These are phyloP conservation scores for Myotis davidii DNA, from an alignment of 2,113 vertebrate species.

Conservation along the genomic window DNA sequence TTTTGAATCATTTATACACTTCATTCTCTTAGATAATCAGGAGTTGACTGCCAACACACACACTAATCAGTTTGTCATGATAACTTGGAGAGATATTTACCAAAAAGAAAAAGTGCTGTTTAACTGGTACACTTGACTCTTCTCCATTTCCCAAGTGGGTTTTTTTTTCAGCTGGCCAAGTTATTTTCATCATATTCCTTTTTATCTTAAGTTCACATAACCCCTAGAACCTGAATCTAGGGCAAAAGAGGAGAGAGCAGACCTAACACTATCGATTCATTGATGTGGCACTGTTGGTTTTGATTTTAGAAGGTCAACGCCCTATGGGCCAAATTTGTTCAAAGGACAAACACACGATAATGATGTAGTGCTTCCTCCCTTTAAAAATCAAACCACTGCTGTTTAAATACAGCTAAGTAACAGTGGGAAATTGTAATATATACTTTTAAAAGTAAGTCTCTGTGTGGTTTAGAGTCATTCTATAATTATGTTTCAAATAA, in stretches of 20 bases:
- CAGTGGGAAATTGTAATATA: slow-evolving; percentile 33
- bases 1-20: neutral
- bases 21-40: slow-evolving; percentile 42
- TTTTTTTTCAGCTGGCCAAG: slow-evolving; percentile 21
- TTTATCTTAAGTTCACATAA: slow-evolving; percentile 73
- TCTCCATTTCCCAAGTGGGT: neutral
- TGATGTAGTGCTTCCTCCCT: neutral
- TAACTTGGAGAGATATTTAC: slow-evolving; percentile 12
- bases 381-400: slow-evolving; percentile 60
- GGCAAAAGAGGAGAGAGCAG: slow-evolving; percentile 67
- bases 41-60: slow-evolving; percentile 4
- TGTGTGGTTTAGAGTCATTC: slow-evolving; percentile 56
- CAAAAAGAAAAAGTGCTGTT: slow-evolving; percentile 46
- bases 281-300: slow-evolving; percentile 62
- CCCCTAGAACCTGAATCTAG: slow-evolving; percentile 67
- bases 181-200: slow-evolving; percentile 69
- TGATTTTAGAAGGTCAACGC: slow-evolving; percentile 61
- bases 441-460: slow-evolving; percentile 6
- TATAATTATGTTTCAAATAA: slow-evolving; percentile 71
- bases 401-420: slow-evolving; percentile 52
- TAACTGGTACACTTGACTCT: slow-evolving; percentile 42
- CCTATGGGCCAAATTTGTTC: slow-evolving; percentile 48
- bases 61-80: neutral
- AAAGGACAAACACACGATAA: slow-evolving; percentile 57
- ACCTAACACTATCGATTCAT: slow-evolving; percentile 64